phyloP scores from a whole-genome alignment of 2,888 invertebrate species.

The Andrena haemorrhoa region DNA sequence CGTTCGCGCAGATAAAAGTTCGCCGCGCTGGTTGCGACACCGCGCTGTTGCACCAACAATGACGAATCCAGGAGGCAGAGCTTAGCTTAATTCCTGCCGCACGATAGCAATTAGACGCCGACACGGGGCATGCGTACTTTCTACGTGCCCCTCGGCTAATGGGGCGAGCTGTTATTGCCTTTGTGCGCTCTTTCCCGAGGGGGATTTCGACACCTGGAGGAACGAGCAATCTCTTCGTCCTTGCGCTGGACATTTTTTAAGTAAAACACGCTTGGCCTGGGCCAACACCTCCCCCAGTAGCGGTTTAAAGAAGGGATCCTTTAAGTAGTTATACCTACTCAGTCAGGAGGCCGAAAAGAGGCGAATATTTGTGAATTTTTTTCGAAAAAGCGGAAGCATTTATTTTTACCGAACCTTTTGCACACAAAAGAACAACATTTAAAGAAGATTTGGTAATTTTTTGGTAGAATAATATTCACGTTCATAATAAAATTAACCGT shows the following conservation, averaged over 20 bases:
- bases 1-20: constrained; percentile 79
- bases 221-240: constrained; percentile 55
- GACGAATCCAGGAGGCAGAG: constrained; percentile 44
- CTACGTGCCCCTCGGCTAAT: constrained; percentile 20
- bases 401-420: too few relatives aligned
- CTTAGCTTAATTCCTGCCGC: constrained; percentile 39
- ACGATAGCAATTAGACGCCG: constrained; percentile 41
- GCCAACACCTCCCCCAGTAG: not conserved
- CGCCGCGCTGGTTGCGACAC: constrained; percentile 79
- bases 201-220: constrained; percentile 24
- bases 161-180: constrained; percentile 3
- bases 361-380: too few relatives aligned
- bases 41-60: constrained; percentile 78
- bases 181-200: constrained; percentile 28
- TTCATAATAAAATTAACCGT: too few relatives aligned
- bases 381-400: too few relatives aligned
- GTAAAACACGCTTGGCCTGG: not conserved
- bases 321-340: too few relatives aligned
- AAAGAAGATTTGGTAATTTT: too few relatives aligned
- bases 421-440: too few relatives aligned
- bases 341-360: too few relatives aligned
- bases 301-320: too few relatives aligned
- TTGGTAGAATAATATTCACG: too few relatives aligned
- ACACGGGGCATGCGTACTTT: constrained; percentile 26
- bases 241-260: constrained; percentile 33